phyloP scores from a whole-genome alignment of 2,888 invertebrate species.

The Protula sp. region DNA sequence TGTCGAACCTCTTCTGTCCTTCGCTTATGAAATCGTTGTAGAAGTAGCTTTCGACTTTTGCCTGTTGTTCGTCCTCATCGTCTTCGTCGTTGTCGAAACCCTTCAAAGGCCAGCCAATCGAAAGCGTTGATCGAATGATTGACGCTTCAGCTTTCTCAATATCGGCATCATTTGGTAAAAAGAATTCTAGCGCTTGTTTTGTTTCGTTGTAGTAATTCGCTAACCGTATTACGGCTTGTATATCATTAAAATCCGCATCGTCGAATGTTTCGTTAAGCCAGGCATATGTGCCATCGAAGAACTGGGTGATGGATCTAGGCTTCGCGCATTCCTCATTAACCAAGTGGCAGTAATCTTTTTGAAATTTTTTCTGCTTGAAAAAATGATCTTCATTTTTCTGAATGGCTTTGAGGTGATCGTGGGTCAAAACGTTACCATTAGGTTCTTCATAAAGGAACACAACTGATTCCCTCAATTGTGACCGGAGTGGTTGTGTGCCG shows the following conservation, averaged over 20 bases:
- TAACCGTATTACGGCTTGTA: constrained; percentile 4
- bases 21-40: constrained; percentile 1
- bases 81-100: constrained; percentile 12
- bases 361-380: constrained; percentile 2
- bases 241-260: constrained; percentile 11
- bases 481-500: neutral
- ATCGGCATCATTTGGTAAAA: constrained; percentile 9
- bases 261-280: too few relatives aligned
- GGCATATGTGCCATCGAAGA: constrained; percentile 11
- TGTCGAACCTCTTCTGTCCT: neutral
- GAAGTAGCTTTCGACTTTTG: constrained; percentile 6
- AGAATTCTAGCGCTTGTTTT: constrained; percentile 5
- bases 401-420: constrained; percentile 26
- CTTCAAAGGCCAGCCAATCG: constrained; percentile 14
- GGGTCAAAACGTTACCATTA: constrained; percentile 31
- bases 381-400: constrained; percentile 25
- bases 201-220: constrained; percentile 8
- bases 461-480: constrained; percentile 19
- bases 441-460: constrained; percentile 26
- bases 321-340: neutral
- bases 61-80: constrained; percentile 3
- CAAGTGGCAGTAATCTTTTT: constrained; percentile 3
- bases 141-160: constrained; percentile 5
- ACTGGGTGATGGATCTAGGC: constrained; percentile 5
- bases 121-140: constrained; percentile 6